Evolutionary conservation across 2,113 vertebrate species (phyloP).

Genomic region (Eretmochelys imbricata): DNA sequence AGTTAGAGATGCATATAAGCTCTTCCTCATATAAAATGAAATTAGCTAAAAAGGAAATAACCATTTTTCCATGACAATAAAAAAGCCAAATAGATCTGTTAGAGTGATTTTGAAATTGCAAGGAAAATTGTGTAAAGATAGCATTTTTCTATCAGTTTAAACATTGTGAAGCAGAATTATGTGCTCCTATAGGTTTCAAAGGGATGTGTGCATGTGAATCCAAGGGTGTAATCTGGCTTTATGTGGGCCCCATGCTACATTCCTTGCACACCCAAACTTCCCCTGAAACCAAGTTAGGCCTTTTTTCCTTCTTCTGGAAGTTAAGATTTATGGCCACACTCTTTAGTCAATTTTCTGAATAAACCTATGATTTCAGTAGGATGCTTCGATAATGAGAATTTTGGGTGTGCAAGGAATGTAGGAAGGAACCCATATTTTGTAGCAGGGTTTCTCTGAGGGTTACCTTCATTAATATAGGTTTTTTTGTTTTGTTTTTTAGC

Average conservation of each 20-base stretch:
- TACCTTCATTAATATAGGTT: conserved; percentile 10
- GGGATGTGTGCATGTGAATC: neutral
- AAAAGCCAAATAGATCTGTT: neutral
- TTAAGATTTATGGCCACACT: conserved; percentile 18
- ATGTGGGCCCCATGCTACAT: neutral
- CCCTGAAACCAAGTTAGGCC: conserved; percentile 10
- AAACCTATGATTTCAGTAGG: neutral
- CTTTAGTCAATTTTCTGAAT: conserved; percentile 45
- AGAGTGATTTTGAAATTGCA: neutral
- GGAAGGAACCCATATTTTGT: conserved; percentile 48
- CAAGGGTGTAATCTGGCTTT: neutral
- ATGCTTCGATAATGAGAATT: neutral
- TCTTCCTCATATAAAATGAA: neutral
- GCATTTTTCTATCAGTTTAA: neutral
- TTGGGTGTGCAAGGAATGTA: conserved; percentile 45
- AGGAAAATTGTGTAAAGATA: no score
- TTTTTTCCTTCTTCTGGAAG: conserved; percentile 27
- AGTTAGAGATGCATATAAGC: neutral
- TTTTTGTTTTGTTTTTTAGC: neutral
- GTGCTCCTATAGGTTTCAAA: neutral
- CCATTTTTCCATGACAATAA: neutral
- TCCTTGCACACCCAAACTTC: neutral
- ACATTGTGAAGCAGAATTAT: accelerated
- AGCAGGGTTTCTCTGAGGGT: neutral
- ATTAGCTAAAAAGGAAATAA: neutral